These are phyloP conservation scores for Fukomys damarensis DNA, from an alignment of 2,113 vertebrate genomes.

Conservation along the genomic window DNA sequence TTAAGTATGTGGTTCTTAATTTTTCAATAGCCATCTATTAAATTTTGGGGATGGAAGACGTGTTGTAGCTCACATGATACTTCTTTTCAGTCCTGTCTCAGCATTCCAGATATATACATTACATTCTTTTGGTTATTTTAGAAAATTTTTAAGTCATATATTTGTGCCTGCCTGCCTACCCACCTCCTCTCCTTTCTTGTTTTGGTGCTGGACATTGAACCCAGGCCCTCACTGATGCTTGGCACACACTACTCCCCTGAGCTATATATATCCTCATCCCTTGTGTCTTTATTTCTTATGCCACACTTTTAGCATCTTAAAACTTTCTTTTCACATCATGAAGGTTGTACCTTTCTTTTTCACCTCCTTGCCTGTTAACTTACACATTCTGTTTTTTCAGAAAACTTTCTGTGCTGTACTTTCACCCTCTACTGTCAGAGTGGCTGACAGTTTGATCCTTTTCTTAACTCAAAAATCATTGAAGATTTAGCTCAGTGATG, in stretches of 20 bases:
- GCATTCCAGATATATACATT: background rate
- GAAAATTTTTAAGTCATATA: background rate
- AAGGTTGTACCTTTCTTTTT: slow-evolving; percentile 20
- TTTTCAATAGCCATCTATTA: background rate
- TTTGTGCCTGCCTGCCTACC: background rate
- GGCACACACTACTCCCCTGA: too few relatives aligned
- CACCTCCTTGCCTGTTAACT: background rate
- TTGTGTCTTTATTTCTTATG: background rate
- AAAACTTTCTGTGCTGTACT: background rate
- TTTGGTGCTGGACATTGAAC: background rate
- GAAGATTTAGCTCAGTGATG: too few relatives aligned
- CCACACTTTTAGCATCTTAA: background rate
- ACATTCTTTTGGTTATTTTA: background rate
- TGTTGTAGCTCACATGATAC: background rate
- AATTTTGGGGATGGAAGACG: background rate
- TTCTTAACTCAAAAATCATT: background rate
- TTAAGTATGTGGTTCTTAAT: background rate
- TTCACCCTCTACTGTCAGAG: background rate
- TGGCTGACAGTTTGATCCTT: background rate
- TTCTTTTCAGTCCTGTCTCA: background rate
- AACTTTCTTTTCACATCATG: background rate
- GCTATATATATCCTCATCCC: background rate
- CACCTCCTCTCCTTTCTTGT: too few relatives aligned
- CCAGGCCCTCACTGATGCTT: background rate
- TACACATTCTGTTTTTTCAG: background rate